These are phyloP conservation scores for Hydropsyche betteni DNA, from an alignment of 2,888 invertebrate genomes.

Conservation along the genomic window DNA sequence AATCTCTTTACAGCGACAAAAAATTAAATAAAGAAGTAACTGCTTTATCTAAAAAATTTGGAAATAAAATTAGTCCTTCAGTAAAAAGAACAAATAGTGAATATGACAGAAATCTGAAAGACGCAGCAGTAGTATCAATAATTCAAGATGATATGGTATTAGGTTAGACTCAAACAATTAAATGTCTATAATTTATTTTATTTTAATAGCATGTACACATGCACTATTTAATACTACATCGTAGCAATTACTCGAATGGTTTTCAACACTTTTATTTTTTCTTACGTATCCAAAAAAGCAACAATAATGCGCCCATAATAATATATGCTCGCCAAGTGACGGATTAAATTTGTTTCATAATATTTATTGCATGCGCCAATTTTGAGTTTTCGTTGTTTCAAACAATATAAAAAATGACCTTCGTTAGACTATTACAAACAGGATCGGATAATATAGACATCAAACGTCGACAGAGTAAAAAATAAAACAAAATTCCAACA, in stretches of 20 bases:
- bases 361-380: too few species aligned
- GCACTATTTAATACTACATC: not conserved
- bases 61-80: not conserved
- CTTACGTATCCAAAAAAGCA: too few species aligned
- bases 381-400: too few species aligned
- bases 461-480: too few species aligned
- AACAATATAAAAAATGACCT: too few species aligned
- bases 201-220: not conserved
- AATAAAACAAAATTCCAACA: too few species aligned
- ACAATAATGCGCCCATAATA: too few species aligned
- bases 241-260: not conserved
- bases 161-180: not conserved
- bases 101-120: not conserved
- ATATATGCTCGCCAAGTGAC: too few species aligned
- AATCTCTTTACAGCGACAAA: conserved; percentile 6
- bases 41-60: not conserved
- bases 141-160: conserved; percentile 3
- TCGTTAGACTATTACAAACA: too few species aligned
- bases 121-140: conserved; percentile 16
- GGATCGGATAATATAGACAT: too few species aligned
- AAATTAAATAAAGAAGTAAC: conserved; percentile 19
- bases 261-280: too few species aligned
- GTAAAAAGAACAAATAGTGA: not conserved
- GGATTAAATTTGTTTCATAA: too few species aligned
- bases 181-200: not conserved